A percentile compares a stretch with the other conserved stretches of the same genome.
phyloP scores from a whole-genome alignment of 2,888 invertebrate species.

The Scaptodrosophila latifasciaeformis region DNA sequence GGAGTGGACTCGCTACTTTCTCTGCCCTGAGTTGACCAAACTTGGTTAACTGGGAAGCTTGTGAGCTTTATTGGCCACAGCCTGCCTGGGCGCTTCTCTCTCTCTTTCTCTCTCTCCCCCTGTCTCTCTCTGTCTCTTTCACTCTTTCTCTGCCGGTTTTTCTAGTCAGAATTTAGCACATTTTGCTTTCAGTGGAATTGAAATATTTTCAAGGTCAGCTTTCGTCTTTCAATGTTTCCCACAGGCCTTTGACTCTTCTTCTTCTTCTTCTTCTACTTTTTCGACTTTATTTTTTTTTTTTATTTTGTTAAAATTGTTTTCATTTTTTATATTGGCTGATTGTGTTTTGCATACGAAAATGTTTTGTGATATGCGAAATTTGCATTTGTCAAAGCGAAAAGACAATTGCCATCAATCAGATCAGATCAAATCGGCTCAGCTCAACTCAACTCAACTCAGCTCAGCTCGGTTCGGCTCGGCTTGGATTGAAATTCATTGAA shows the following conservation, averaged over 20 bases:
- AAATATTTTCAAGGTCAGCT: conserved; percentile 46
- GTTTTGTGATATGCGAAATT: conserved; percentile 7
- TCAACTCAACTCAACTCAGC: too few relatives aligned
- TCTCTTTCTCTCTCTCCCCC: too few relatives aligned
- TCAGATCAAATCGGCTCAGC: too few relatives aligned
- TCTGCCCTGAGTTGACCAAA: conserved; percentile 40
- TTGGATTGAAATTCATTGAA: too few relatives aligned
- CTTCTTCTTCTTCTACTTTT: too few relatives aligned
- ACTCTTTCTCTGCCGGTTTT: conserved; percentile 25
- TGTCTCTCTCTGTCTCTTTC: too few relatives aligned
- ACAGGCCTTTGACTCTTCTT: conserved; percentile 6
- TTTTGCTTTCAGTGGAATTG: conserved; percentile 14
- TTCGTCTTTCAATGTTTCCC: conserved; percentile 24
- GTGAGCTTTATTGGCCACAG: too few relatives aligned
- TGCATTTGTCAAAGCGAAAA: too few relatives aligned
- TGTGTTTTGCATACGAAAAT: conserved; percentile 34
- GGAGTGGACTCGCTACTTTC: conserved; percentile 40
- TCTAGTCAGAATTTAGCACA: conserved; percentile 52
- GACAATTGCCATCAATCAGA: too few relatives aligned
- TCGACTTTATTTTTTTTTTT: background rate
- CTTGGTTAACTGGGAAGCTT: background rate
- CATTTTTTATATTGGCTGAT: background rate
- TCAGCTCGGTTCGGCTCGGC: too few relatives aligned
- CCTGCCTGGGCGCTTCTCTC: too few relatives aligned
- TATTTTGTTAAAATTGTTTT: background rate